These are phyloP conservation scores for Ostrea denselamellosa DNA, from an alignment of 1,140 invertebrate genomes.

Conservation along the genomic window DNA sequence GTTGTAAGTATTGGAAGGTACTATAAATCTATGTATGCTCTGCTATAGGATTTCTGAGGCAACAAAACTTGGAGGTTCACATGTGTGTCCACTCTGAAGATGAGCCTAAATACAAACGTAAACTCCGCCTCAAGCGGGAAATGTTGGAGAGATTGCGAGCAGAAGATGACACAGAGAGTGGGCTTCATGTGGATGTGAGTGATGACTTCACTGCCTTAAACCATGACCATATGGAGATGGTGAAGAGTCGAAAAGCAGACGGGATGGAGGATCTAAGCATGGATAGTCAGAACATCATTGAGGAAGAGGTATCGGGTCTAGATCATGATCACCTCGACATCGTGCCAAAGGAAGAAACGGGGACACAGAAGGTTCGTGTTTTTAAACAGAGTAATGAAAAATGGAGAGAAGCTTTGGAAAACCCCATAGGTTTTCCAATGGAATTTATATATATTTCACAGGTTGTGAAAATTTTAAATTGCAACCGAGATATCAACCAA, in stretches of 20 bases:
- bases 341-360: neutral
- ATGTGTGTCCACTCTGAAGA: constrained; percentile 59
- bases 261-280: constrained; percentile 35
- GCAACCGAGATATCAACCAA: too few relatives aligned
- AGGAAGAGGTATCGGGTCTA: constrained; percentile 27
- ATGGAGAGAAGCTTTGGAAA: too few relatives aligned
- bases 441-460: too few relatives aligned
- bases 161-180: constrained; percentile 34
- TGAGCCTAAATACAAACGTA: constrained; percentile 52
- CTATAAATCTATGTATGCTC: neutral
- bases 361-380: neutral
- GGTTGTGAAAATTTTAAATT: too few relatives aligned
- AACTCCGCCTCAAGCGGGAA: constrained; percentile 46
- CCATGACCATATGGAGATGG: constrained; percentile 32
- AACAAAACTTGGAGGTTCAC: constrained; percentile 59
- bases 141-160: constrained; percentile 30
- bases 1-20: too few relatives aligned
- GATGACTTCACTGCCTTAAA: neutral
- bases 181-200: constrained; percentile 9
- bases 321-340: neutral
- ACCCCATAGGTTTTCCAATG: too few relatives aligned
- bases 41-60: constrained; percentile 48
- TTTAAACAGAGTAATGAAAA: too few relatives aligned
- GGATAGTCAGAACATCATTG: constrained; percentile 30
- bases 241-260: constrained; percentile 35